phyloP scores from a whole-genome alignment of 2,113 vertebrate genomes.

The Ictidomys tridecemlineatus region DNA sequence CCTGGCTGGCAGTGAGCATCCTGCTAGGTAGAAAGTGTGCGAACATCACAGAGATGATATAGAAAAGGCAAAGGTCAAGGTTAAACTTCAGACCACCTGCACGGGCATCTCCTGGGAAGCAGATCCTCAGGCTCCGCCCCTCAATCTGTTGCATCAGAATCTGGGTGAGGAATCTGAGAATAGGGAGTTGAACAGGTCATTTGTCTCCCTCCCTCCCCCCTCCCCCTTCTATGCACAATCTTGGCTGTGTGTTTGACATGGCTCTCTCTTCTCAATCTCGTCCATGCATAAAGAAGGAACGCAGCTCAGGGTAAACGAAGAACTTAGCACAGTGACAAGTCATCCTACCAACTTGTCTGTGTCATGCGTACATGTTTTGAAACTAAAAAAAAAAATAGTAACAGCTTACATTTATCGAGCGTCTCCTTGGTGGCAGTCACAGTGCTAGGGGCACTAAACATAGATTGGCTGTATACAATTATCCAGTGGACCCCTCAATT shows the following conservation, averaged over 20 bases:
- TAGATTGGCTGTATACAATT: background rate
- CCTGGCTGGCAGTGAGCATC: background rate
- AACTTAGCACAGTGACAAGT: background rate
- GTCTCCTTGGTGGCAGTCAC: background rate
- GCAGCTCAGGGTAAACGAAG: background rate
- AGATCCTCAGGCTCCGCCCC: background rate
- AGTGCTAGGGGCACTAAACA: background rate
- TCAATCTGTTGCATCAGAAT: background rate
- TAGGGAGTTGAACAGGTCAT: background rate
- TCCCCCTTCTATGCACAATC: background rate
- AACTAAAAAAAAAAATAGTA: conserved; percentile 1
- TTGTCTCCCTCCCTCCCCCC: no score
- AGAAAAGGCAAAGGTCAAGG: background rate
- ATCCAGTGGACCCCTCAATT: background rate
- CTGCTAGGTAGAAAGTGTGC: background rate
- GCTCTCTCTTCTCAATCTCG: background rate
- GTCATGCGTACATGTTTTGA: background rate
- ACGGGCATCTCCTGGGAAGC: background rate
- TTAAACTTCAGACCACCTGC: background rate
- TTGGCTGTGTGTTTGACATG: background rate
- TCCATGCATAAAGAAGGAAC: background rate
- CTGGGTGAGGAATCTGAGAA: background rate
- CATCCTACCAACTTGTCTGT: background rate
- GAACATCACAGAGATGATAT: background rate
- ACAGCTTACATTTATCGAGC: background rate